Conservation (phyloP, 2,888 invertebrate species). For the Chalcosyrphus nemorum region DNA sequence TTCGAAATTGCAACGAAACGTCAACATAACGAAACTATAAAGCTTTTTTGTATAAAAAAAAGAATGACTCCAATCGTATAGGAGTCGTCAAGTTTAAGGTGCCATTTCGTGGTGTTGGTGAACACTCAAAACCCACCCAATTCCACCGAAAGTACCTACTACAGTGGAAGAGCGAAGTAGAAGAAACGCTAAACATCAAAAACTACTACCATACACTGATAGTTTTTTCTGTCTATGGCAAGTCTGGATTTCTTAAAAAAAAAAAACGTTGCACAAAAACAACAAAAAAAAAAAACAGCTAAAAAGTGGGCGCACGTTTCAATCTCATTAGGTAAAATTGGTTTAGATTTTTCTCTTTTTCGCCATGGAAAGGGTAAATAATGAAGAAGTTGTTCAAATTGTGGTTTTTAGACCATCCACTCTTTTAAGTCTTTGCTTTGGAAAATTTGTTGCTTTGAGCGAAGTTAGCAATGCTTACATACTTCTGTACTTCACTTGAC, state of each 20-base stretch:
- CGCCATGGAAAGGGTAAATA: slow-evolving; percentile 14
- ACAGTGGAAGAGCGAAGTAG: not conserved
- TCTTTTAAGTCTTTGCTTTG: too few relatives aligned
- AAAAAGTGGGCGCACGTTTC: slow-evolving; percentile 61
- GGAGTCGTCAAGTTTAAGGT: slow-evolving; percentile 51
- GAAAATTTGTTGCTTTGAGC: too few relatives aligned
- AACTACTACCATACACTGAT: slow-evolving; percentile 45
- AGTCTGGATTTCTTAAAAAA: slow-evolving; percentile 60
- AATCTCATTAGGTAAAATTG: slow-evolving; percentile 62
- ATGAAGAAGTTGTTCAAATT: slow-evolving; percentile 31
- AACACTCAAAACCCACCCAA: not conserved
- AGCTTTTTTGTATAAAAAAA: not conserved
- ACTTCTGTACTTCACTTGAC: too few relatives aligned
- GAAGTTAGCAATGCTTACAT: too few relatives aligned
- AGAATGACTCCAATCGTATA: slow-evolving; percentile 18
- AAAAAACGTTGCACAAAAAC: slow-evolving; percentile 26
- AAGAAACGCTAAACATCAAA: not conserved
- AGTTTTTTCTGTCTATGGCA: slow-evolving; percentile 66
- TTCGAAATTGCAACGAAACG: slow-evolving; percentile 7
- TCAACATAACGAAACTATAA: slow-evolving; percentile 1
- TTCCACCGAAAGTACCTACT: not conserved
- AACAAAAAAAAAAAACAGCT: slow-evolving; percentile 32
- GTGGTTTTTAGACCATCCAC: slow-evolving; percentile 22
- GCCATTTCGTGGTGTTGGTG: slow-evolving; percentile 23
- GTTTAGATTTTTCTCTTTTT: slow-evolving; percentile 18